Evolutionary conservation across 2,113 vertebrate genomes (phyloP).

Genomic region (Osmerus mordax): DNA sequence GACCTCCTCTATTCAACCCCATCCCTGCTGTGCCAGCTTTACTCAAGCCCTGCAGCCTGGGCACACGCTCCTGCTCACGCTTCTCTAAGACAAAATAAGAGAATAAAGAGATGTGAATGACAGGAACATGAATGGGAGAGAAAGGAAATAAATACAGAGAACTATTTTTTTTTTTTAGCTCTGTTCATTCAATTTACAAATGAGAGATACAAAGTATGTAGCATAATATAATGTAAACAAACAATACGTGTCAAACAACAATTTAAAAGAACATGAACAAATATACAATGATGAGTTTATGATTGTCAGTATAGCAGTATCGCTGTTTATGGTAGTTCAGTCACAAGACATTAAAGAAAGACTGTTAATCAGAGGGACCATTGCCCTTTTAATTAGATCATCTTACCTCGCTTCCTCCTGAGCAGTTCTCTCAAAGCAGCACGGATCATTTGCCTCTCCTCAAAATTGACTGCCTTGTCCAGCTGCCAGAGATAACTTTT

Average conservation of each 20-base stretch:
- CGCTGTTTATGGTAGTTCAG: no score
- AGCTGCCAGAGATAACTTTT: constrained; percentile 67
- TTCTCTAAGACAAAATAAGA: constrained; percentile 69
- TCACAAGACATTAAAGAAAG: no score
- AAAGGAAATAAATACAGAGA: constrained; percentile 12
- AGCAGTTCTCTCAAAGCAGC: constrained; percentile 87
- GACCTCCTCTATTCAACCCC: constrained; percentile 20
- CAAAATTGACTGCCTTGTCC: constrained; percentile 82
- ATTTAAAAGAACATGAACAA: no score
- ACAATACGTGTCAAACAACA: no score
- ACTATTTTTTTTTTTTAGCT: neutral
- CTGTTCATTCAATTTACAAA: no score
- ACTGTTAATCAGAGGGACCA: no score
- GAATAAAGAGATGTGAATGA: neutral
- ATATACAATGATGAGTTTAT: no score
- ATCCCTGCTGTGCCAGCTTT: constrained; percentile 39
- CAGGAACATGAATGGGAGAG: neutral
- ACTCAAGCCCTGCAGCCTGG: constrained; percentile 66
- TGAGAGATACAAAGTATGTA: no score
- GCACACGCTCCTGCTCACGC: constrained; percentile 84
- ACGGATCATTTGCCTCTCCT: constrained; percentile 85
- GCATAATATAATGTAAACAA: no score
- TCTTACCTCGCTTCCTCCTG: constrained; percentile 87
- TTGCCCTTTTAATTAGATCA: no score
- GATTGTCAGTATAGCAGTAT: no score